Conservation (phyloP, 2,113 vertebrate species). For the Sylvietta virens region DNA sequence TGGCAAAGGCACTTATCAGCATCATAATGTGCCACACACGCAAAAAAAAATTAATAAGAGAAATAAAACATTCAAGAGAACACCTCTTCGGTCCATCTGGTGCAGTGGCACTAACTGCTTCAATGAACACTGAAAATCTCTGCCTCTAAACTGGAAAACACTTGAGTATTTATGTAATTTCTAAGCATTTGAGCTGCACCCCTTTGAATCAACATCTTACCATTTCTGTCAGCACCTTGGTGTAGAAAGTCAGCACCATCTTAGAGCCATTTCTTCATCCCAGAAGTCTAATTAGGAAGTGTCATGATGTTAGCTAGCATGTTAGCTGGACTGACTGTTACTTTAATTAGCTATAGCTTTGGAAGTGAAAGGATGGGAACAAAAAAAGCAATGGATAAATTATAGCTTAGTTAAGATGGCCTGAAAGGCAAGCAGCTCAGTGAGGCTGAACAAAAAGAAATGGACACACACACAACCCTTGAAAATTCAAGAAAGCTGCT, state of each 20-base stretch:
- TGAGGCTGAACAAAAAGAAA: not conserved
- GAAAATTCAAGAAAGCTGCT: slow-evolving; percentile 12
- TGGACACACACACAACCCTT: not conserved
- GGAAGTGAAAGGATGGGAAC: not conserved
- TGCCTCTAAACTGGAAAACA: not conserved
- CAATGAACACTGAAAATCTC: not conserved
- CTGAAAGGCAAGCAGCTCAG: not conserved
- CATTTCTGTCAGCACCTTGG: not conserved
- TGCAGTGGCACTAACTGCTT: not conserved
- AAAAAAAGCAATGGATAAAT: slow-evolving; percentile 45
- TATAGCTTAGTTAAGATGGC: not conserved
- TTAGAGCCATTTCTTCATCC: slow-evolving; percentile 15
- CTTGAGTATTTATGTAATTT: not conserved
- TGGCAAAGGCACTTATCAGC: not conserved
- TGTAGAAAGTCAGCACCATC: not conserved
- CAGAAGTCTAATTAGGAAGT: slow-evolving; percentile 21
- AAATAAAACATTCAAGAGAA: not conserved
- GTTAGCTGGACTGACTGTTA: not conserved
- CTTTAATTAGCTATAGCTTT: not conserved
- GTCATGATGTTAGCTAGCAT: not conserved
- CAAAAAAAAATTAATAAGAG: not conserved
- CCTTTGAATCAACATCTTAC: not conserved
- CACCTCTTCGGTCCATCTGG: not conserved
- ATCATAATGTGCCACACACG: rapidly evolving
- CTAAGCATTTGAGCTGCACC: not conserved